Conservation (phyloP, 2,797 vertebrate species). For the Muscicapa comitata region DNA sequence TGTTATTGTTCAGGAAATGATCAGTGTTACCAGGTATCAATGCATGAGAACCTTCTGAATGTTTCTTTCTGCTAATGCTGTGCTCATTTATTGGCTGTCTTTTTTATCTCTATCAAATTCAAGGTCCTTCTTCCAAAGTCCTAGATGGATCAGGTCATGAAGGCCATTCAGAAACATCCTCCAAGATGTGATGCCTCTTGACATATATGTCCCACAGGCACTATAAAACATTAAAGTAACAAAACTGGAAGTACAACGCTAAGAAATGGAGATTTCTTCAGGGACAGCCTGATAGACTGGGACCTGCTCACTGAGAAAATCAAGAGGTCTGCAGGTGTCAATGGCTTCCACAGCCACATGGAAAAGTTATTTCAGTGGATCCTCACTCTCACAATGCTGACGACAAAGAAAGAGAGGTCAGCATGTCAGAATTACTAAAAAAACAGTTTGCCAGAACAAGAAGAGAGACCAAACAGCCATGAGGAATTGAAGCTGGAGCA, state of each 20-base stretch:
- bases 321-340: neutral
- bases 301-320: neutral
- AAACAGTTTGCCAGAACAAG: neutral
- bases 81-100: neutral
- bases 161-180: neutral
- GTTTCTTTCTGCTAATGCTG: neutral
- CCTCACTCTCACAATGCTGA: neutral
- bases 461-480: neutral
- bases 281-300: neutral
- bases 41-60: neutral
- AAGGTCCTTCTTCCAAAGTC: neutral
- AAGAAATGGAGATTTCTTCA: neutral
- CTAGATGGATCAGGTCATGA: neutral
- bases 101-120: neutral
- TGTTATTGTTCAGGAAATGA: neutral
- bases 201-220: neutral
- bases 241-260: neutral
- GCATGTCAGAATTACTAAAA: neutral
- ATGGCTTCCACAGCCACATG: neutral
- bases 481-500: neutral
- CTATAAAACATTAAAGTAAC: neutral
- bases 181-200: neutral
- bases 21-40: neutral
- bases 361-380: neutral
- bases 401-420: neutral